Evolutionary conservation across 2,888 invertebrate genomes (phyloP).

Genomic region (Tipula unca): DNA sequence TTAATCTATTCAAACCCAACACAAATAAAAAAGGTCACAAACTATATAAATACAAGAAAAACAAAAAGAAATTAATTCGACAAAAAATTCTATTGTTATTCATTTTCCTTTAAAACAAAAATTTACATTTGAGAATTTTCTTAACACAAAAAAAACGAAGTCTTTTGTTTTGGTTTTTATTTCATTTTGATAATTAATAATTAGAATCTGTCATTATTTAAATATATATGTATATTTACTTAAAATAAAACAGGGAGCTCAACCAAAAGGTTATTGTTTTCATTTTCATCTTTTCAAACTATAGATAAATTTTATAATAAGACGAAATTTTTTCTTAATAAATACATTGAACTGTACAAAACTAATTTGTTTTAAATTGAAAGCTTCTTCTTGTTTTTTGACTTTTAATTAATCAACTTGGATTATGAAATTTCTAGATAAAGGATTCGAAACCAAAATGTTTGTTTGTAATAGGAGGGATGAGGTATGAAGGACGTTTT

Average conservation of each 20-base stretch:
- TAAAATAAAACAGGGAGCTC: background rate
- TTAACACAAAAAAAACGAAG: background rate
- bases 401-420: constrained; percentile 8
- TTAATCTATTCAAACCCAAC: background rate
- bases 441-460: background rate
- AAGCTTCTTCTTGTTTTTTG: background rate
- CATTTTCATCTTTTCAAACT: background rate
- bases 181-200: background rate
- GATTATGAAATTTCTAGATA: background rate
- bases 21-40: background rate
- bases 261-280: background rate
- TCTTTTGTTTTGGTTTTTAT: background rate
- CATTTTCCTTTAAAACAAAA: background rate
- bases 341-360: background rate
- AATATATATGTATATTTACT: background rate
- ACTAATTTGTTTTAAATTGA: background rate
- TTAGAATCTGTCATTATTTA: background rate
- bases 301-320: background rate
- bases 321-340: background rate
- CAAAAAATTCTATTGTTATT: background rate
- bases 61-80: background rate
- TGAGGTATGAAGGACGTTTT: background rate
- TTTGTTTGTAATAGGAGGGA: background rate
- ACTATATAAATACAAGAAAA: background rate
- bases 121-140: background rate